Conservation (phyloP, 2,888 invertebrate genomes). For the Girardia tigrina region DNA sequence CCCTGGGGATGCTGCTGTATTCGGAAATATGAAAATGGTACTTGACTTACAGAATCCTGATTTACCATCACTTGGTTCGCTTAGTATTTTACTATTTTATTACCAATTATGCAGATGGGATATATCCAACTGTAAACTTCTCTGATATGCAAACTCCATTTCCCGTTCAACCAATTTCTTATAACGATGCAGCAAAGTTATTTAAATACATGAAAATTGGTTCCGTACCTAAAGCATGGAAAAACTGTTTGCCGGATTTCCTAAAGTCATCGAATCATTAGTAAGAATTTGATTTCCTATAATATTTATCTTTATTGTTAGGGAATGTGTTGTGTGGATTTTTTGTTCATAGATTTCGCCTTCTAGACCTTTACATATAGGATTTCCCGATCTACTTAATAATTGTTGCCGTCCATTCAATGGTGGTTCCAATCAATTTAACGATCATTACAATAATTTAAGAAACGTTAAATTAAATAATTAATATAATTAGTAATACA, state of each 20-base stretch:
- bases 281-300: no score
- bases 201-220: background rate
- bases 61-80: background rate
- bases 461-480: no score
- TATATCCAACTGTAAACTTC: background rate
- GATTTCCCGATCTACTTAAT: no score
- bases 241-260: background rate
- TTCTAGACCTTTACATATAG: no score
- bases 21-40: background rate
- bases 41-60: conserved; percentile 21
- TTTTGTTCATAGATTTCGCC: no score
- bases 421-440: no score
- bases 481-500: no score
- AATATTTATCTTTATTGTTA: no score
- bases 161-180: conserved; percentile 25
- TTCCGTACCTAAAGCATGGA: background rate
- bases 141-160: background rate
- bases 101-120: background rate
- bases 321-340: no score
- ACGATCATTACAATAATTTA: no score
- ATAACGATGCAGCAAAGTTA: conserved; percentile 15
- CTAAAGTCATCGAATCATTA: background rate
- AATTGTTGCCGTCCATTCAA: no score
- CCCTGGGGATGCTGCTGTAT: conserved; percentile 26
- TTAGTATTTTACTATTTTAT: background rate